phyloP scores from a whole-genome alignment of 2,113 vertebrate species.

The Peromyscus californicus region DNA sequence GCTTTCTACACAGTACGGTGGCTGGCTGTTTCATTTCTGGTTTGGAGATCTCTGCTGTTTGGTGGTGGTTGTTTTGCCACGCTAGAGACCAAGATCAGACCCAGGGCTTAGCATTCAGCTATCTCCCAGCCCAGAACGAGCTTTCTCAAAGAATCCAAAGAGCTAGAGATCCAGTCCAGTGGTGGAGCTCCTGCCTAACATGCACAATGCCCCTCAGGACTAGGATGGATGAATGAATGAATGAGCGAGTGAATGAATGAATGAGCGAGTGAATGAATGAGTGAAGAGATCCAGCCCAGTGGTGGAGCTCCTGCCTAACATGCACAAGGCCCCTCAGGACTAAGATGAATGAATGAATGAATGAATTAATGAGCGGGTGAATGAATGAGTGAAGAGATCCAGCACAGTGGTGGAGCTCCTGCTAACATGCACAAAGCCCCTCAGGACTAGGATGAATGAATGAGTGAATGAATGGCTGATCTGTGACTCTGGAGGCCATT shows the following conservation, averaged over 20 bases:
- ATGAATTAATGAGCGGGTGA: too few relatives aligned
- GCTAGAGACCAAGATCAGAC: neutral
- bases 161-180: neutral
- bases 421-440: too few relatives aligned
- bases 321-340: too few relatives aligned
- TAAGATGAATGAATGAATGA: neutral
- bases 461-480: neutral
- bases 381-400: too few relatives aligned
- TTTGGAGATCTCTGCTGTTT: neutral
- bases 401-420: too few relatives aligned
- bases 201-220: too few relatives aligned
- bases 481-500: neutral
- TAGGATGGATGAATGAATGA: too few relatives aligned
- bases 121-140: neutral
- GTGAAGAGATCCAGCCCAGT: too few relatives aligned
- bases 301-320: too few relatives aligned
- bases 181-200: too few relatives aligned
- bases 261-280: too few relatives aligned
- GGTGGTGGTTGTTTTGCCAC: neutral
- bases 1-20: neutral
- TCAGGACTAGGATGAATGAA: neutral
- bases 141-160: neutral
- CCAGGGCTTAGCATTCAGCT: neutral
- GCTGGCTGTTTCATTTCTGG: neutral
- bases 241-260: too few relatives aligned